phyloP scores from a whole-genome alignment of 2,113 vertebrate species.

The Xenopus borealis region DNA sequence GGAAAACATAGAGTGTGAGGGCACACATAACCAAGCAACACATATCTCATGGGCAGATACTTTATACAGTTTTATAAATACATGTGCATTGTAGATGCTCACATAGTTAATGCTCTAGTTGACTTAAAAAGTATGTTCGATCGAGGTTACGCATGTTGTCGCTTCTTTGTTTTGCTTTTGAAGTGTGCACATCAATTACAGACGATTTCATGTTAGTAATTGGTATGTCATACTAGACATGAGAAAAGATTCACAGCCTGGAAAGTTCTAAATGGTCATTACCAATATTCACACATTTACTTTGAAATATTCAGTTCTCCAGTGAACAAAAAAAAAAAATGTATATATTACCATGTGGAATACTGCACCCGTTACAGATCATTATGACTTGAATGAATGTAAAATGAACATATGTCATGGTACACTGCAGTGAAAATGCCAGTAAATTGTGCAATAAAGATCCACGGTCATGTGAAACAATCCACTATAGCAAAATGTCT shows the following conservation, averaged over 20 bases:
- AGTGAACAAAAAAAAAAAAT: neutral
- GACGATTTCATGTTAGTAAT: constrained; percentile 18
- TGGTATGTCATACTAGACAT: constrained; percentile 20
- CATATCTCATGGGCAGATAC: neutral
- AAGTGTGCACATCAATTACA: constrained; percentile 19
- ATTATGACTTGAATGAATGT: no score
- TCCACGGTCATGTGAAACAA: neutral
- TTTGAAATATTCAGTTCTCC: constrained; percentile 17
- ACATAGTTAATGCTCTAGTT: constrained; percentile 6
- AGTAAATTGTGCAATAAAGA: constrained; percentile 16
- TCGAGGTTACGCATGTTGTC: constrained; percentile 6
- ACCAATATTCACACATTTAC: constrained; percentile 1
- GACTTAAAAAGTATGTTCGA: constrained; percentile 11
- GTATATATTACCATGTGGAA: constrained; percentile 20
- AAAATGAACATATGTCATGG: constrained; percentile 11
- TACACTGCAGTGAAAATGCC: constrained; percentile 16
- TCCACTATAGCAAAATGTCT: no score
- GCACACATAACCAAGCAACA: constrained; percentile 7
- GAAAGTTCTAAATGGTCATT: constrained; percentile 16
- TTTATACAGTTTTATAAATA: neutral
- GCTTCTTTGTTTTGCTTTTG: constrained; percentile 1
- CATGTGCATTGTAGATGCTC: neutral
- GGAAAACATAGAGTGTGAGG: neutral
- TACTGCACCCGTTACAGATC: constrained; percentile 22
- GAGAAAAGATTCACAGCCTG: constrained; percentile 37